Conservation (phyloP, 2,797 vertebrate species). For the Sarcoramphus papa region DNA sequence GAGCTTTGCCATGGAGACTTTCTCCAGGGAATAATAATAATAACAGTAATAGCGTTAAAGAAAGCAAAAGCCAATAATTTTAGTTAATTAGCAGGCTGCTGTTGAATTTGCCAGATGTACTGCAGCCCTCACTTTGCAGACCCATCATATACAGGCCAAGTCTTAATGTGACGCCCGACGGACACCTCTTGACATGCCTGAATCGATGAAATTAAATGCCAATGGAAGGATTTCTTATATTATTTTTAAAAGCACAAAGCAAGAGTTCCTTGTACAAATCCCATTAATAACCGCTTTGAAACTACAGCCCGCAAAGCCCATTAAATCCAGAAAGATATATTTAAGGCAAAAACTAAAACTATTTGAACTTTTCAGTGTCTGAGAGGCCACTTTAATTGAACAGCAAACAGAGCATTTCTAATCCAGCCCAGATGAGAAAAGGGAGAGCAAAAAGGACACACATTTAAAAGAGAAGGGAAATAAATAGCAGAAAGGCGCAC, state of each 20-base stretch:
- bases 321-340: slow-evolving; percentile 1
- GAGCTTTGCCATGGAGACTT: not conserved
- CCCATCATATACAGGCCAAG: not conserved
- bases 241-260: not conserved
- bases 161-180: rapidly evolving
- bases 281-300: slow-evolving; percentile 11
- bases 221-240: not conserved
- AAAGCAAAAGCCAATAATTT: not conserved
- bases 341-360: not conserved
- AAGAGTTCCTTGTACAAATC: not conserved
- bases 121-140: not conserved
- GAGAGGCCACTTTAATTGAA: not conserved
- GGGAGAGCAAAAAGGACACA: not conserved
- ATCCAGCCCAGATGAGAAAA: not conserved
- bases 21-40: not conserved
- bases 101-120: not conserved
- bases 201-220: not conserved
- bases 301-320: slow-evolving; percentile 5
- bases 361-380: slow-evolving; percentile 7
- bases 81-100: not conserved
- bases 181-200: not conserved
- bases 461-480: not conserved
- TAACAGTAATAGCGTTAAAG: not conserved
- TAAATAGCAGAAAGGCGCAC: not conserved
- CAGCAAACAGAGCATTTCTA: slow-evolving; percentile 44